Conservation (phyloP, 2,797 vertebrate genomes). For the Siniperca scherzeri region DNA sequence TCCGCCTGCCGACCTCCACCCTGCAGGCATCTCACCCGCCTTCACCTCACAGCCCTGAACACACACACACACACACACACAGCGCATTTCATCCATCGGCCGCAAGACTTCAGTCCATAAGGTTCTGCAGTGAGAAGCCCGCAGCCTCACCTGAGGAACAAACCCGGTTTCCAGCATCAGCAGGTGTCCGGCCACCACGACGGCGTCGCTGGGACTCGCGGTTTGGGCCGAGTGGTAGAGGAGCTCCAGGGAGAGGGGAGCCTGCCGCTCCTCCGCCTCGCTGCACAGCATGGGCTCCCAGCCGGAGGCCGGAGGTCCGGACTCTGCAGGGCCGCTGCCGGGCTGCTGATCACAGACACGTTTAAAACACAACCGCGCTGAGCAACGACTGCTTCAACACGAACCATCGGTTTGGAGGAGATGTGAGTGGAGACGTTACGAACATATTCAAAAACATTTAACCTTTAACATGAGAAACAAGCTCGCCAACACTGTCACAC, state of each 20-base stretch:
- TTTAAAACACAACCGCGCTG: not conserved
- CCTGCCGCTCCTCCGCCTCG: slow-evolving; percentile 89
- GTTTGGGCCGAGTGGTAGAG: slow-evolving; percentile 87
- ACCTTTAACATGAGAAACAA: no score
- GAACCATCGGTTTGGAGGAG: no score
- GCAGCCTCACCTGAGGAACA: slow-evolving; percentile 86
- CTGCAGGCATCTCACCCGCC: slow-evolving; percentile 88
- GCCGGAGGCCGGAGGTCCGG: slow-evolving; percentile 62
- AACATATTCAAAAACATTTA: no score
- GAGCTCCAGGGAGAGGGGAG: slow-evolving; percentile 91
- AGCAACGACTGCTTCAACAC: no score
- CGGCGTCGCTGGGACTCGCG: slow-evolving; percentile 85
- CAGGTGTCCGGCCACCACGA: slow-evolving; percentile 89
- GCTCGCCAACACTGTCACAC: no score
- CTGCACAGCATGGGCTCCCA: slow-evolving; percentile 94
- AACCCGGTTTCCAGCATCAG: slow-evolving; percentile 96
- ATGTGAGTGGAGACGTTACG: no score
- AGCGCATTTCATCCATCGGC: not conserved
- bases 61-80: slow-evolving; percentile 9
- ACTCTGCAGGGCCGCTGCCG: slow-evolving; percentile 56
- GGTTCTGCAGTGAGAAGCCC: not conserved
- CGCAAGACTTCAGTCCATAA: not conserved
- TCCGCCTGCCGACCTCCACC: slow-evolving; percentile 87
- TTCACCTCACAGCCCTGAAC: slow-evolving; percentile 85
- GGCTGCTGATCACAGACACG: slow-evolving; percentile 65